Evolutionary conservation across 2,113 vertebrate genomes (phyloP).

Genomic region (Coracopsis vasa): DNA sequence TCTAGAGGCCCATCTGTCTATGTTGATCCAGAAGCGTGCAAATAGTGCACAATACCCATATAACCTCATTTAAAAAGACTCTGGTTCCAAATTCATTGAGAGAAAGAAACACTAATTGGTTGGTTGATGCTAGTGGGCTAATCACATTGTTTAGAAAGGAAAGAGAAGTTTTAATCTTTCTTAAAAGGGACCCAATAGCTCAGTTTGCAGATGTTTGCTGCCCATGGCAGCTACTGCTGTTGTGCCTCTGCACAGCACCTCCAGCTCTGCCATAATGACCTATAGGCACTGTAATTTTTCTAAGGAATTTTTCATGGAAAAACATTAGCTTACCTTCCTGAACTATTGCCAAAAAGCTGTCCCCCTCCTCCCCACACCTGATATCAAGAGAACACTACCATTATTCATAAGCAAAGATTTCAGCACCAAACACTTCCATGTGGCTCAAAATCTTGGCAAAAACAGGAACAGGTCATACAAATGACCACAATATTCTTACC

Average conservation of each 20-base stretch:
- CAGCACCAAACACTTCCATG: neutral
- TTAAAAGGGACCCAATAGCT: rapidly evolving
- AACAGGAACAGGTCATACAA: neutral
- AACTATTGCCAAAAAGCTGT: neutral
- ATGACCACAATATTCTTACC: neutral
- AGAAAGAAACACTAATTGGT: neutral
- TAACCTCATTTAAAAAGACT: neutral
- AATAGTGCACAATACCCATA: neutral
- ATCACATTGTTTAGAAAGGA: neutral
- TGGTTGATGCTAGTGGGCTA: neutral
- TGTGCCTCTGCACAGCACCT: neutral
- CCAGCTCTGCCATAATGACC: neutral
- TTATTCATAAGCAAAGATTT: neutral
- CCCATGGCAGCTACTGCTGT: neutral
- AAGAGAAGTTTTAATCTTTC: neutral
- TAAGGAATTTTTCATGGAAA: neutral
- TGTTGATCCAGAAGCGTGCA: neutral
- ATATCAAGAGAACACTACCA: neutral
- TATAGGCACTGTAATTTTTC: neutral
- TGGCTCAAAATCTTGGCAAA: neutral
- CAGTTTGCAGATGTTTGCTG: neutral
- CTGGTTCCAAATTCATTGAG: neutral
- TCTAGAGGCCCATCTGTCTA: neutral
- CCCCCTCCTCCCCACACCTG: rapidly evolving
- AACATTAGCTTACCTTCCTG: neutral